Evolutionary conservation across 2,888 invertebrate species (phyloP), one percentile per base, ranked within the genome.

Genomic region (Caenorhabditis panamensis): DNA sequence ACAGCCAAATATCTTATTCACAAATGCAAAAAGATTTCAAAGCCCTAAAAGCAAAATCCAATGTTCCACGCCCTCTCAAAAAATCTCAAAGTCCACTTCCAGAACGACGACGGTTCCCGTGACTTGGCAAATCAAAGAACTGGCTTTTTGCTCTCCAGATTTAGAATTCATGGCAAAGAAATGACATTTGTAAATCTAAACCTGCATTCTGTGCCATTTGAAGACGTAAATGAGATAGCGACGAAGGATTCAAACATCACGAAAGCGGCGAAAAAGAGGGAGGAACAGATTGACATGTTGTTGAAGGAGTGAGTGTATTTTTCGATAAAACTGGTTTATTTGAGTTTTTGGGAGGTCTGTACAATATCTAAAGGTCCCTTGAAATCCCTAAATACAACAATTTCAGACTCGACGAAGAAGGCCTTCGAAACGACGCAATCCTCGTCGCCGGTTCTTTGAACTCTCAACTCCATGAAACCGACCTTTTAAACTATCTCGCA

Each of bases 361-460:
- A n/a, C n/a, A n/a, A n/a, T n/a, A n/a, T n/a, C n/a, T n/a, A n/a
- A n/a, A n/a, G n/a, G n/a, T n/a, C n/a, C n/a, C n/a, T n/a, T n/a
- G n/a, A n/a, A n/a, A n/a, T n/a, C n/a, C n/a, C n/a, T n/a, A n/a
- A n/a, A n/a, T n/a, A n/a, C n/a, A n/a, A n/a, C n/a, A 31, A 31
- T 44, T 79, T 26, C 68, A 86, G 87, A 66, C 67, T 87, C 4
- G 86, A 87, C 24, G 84, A 78, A 36, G 87, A 87, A 75, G 87
- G 87, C 2, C 79, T 87, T 6, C 64, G 78, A 8, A 82, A 86
- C 37, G 87, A 87, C 69, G 85, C 87, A 1, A 84, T 87, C 31
- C 66, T 87, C 18, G 86, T 87, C 9, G 87, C 83, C n/a, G 87
- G 87, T 36, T 84, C 86, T 0, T 87, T 87, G 81, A 87, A 87